Conservation (phyloP, 2,888 invertebrate genomes). For the Terebella lapidaria region DNA sequence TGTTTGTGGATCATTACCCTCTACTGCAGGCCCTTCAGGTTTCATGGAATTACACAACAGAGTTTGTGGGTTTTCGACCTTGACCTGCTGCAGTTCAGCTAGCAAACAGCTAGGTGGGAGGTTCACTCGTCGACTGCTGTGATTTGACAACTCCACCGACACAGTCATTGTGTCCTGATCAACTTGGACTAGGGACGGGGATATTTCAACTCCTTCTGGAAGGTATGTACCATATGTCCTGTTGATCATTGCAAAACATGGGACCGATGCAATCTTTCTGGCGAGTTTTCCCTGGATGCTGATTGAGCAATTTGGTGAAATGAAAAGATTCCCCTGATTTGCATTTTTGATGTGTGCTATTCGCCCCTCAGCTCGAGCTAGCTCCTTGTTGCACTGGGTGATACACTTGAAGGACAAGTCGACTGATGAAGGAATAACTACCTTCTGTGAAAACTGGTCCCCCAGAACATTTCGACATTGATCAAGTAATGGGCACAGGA, state of each 20-base stretch:
- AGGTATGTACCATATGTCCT: too few relatives aligned
- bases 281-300: too few relatives aligned
- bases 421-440: neutral
- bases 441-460: neutral
- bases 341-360: too few relatives aligned
- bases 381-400: neutral
- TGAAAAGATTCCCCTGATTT: too few relatives aligned
- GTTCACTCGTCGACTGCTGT: neutral
- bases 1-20: too few relatives aligned
- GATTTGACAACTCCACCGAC: neutral
- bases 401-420: neutral
- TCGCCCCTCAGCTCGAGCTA: neutral
- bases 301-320: too few relatives aligned
- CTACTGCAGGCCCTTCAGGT: too few relatives aligned
- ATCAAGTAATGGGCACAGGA: neutral
- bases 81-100: neutral
- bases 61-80: neutral
- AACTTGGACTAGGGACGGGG: too few relatives aligned
- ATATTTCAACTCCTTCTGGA: too few relatives aligned
- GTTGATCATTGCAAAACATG: too few relatives aligned
- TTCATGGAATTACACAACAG: too few relatives aligned
- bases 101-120: neutral
- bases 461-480: neutral
- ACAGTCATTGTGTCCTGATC: neutral
- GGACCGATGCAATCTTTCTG: too few relatives aligned